Evolutionary conservation across 1,140 invertebrate species (phyloP), one percentile per base, ranked within the genome.

Genomic region (Brachionus rotundiformis): DNA sequence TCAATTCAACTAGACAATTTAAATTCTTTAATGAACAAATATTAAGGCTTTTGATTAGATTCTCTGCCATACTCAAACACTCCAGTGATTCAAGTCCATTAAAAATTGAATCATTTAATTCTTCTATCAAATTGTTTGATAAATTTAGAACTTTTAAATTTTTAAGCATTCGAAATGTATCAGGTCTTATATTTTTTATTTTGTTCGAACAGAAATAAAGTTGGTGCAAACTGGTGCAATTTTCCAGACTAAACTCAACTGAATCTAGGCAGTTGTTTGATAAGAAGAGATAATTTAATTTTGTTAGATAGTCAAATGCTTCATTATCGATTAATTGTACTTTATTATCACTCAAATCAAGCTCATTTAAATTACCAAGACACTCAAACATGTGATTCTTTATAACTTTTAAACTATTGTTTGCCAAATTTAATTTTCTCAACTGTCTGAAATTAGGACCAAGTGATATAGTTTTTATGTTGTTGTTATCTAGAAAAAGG

Each of bases 301-400:
- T 36, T 3, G 8, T 8, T 1, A 68, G 16, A 33, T 1, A 36
- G 16, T 16, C 3, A 39, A 68, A 68, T 3, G 33, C 63, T 7
- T 68, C 29, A 1, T 68, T 23, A 2, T 68, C 63, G 3, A 68
- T 68, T 36, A 8, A 19, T 16, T 36, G 16, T 16, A 68, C 16
- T 68, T 36, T 11, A 16, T 68, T 68, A 10, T 68, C 63, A 23
- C 63, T 39, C 33, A 68, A 19, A 68, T 68, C 63, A 19, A 68
- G 63, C 11, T 68, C 63, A 31, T n/a, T 68, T 68, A 68, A n/a
- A 23, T 68, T 68, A 1, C 11, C n/a, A 31, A 68, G 33, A 39
- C 16, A 36, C 10, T 31, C 29, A 16, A 68, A 68, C 4, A 16
- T 36, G 16, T 68, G 7, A 8, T 3, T 36, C 36, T 33, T 33